phyloP scores from a whole-genome alignment of 2,888 invertebrate genomes.

The Mythimna albipuncta region DNA sequence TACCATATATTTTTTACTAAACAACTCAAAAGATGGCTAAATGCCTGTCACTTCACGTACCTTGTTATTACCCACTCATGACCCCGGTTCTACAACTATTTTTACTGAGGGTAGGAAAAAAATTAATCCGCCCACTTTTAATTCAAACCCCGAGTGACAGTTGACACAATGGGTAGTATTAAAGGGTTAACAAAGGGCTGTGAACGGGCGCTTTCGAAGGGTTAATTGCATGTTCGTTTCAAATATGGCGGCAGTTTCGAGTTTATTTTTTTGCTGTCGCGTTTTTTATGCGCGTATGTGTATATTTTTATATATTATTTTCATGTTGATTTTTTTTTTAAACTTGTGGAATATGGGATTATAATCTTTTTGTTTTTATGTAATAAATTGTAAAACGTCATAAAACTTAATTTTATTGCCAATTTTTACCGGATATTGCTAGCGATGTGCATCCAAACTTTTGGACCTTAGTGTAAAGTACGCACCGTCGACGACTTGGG shows the following conservation, averaged over 20 bases:
- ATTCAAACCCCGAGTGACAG: constrained; percentile 86
- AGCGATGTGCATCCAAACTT: too few relatives aligned
- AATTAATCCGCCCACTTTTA: constrained; percentile 86
- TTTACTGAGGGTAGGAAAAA: constrained; percentile 73
- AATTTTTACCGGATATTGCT: too few relatives aligned
- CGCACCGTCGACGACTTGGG: too few relatives aligned
- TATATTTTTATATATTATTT: constrained; percentile 9
- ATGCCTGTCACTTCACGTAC: constrained; percentile 82
- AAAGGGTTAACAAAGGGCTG: constrained; percentile 87
- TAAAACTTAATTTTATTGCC: too few relatives aligned
- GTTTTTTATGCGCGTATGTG: constrained; percentile 35
- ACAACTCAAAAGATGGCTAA: constrained; percentile 75
- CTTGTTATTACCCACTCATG: constrained; percentile 84
- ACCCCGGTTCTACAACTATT: constrained; percentile 76
- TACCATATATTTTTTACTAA: constrained; percentile 32
- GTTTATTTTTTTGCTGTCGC: constrained; percentile 57
- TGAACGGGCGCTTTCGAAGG: constrained; percentile 83
- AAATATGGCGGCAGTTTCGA: constrained; percentile 74
- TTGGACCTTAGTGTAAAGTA: too few relatives aligned
- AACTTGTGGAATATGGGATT: too few relatives aligned
- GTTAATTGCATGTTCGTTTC: constrained; percentile 84
- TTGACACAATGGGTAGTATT: constrained; percentile 86
- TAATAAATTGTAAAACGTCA: too few relatives aligned
- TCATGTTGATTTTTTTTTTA: neutral
- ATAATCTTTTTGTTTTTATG: too few relatives aligned